Base-by-base conservation (phyloP, 2,797 vertebrate genomes). In the Monodelphis domestica region DNA sequence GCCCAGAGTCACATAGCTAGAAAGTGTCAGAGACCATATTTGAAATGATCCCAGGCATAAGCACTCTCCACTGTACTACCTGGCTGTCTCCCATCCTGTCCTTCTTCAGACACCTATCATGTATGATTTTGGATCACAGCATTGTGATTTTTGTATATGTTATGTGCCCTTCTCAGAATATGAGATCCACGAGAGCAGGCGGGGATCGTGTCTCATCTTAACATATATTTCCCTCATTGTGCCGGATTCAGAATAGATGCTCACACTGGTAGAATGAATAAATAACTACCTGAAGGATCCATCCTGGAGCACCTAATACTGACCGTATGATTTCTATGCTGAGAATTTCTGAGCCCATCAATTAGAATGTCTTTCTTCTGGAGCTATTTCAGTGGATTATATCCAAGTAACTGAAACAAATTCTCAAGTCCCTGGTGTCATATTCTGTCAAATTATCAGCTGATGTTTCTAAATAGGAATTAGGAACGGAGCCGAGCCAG, bases 401-500 rank as follows among this genome's bases (percentile, higher is more conserved):
- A 70, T 70, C n/a, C 38, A n/a, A 21, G n/a, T 38, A 24, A n/a
- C 15, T 21, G 63, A 45, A 78, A 78, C n/a, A 78, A 45, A 38
- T 78, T 38, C 63, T 78, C 17, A 38, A 38, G 63, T 78, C 0
- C 17, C 63, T 38, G 33, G 63, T 70, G 63, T 78, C 63, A 38
- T 0, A 57, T 95, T 96, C 97, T 97, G 97, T 97, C 96, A 96
- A 97, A 90, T 90, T 97, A 95, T 96, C 95, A 95, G 96, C 94
- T 94, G 95, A 96, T 90, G 97, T 87, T 97, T 97, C 97, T 97
- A 97, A 98, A 97, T 97, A 95, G 95, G 97, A 96, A 97, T 97
- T 96, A 96, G 95, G 97, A 97, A 97, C 96, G 97, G 93, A 97
- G 97, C 97, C 96, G 95, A 97, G 96, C 96, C 95, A 96, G 96